These are phyloP conservation scores for Drosophila colorata DNA, from an alignment of 2,888 invertebrate species.

Conservation along the genomic window DNA sequence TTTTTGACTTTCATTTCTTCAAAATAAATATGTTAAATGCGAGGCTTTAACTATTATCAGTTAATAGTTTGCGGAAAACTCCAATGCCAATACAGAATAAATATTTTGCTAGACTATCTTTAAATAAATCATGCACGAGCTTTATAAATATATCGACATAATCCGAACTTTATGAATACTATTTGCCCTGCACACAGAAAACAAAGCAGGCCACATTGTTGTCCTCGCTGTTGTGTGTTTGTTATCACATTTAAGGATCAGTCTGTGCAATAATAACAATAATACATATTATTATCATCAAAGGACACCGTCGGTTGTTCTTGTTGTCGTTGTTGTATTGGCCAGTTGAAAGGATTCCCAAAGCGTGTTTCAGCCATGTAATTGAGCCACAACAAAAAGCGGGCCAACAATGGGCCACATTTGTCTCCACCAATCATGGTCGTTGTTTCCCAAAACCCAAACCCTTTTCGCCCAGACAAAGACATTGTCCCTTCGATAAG, in stretches of 20 bases:
- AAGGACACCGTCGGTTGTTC: neutral
- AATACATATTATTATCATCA: neutral
- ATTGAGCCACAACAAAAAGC: conserved; percentile 33
- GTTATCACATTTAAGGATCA: conserved; percentile 10
- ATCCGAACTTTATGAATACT: neutral
- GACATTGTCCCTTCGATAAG: too few species aligned
- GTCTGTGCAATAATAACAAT: conserved; percentile 6
- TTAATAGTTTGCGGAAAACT: too few species aligned
- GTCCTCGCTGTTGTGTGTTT: conserved; percentile 1
- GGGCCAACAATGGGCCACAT: conserved; percentile 31
- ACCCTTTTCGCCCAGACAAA: neutral
- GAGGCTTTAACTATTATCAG: too few species aligned
- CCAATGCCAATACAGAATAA: too few species aligned
- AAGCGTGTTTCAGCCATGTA: conserved; percentile 36
- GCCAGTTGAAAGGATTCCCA: conserved; percentile 21
- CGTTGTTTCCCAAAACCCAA: conserved; percentile 15
- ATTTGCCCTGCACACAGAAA: neutral
- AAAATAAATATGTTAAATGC: too few species aligned
- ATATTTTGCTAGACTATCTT: neutral
- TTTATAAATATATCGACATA: neutral
- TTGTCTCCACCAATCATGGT: conserved; percentile 24
- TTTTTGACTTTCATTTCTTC: too few species aligned
- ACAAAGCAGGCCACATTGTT: neutral
- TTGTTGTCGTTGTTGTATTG: too few species aligned
- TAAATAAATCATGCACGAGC: neutral